These are phyloP conservation scores for Eupithecia dodoneata DNA, from an alignment of 2,888 invertebrate genomes.

Conservation along the genomic window DNA sequence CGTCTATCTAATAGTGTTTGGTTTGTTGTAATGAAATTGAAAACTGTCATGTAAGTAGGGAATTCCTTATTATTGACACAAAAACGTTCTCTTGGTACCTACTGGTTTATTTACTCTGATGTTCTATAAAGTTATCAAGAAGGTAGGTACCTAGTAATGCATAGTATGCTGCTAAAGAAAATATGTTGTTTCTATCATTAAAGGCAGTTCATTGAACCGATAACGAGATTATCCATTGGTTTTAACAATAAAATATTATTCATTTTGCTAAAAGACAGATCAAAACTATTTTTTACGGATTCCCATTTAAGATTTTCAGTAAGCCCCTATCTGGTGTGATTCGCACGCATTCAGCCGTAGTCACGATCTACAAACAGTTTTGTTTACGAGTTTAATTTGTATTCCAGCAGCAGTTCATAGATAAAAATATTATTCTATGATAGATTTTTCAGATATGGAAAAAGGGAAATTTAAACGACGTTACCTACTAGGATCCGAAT, in stretches of 20 bases:
- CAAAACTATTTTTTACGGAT: slow-evolving; percentile 45
- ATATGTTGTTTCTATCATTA: background rate
- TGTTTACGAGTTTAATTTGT: slow-evolving; percentile 61
- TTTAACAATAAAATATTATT: background rate
- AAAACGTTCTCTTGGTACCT: background rate
- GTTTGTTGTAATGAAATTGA: slow-evolving; percentile 38
- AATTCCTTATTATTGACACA: background rate
- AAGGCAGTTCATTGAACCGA: background rate
- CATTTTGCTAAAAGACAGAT: slow-evolving; percentile 1
- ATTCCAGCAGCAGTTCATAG: slow-evolving; percentile 46
- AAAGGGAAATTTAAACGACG: background rate
- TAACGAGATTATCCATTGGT: background rate
- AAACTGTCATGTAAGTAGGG: background rate
- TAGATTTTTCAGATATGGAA: slow-evolving; percentile 9
- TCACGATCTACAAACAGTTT: slow-evolving; percentile 72
- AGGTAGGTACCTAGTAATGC: too few relatives aligned
- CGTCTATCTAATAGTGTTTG: slow-evolving; percentile 53
- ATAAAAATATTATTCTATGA: slow-evolving; percentile 45
- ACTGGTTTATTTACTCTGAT: background rate
- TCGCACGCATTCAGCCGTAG: slow-evolving; percentile 64
- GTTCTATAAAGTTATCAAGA: too few relatives aligned
- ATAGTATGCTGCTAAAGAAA: background rate
- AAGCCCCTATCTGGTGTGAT: slow-evolving; percentile 57
- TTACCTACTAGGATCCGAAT: background rate
- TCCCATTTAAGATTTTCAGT: slow-evolving; percentile 55